Evolutionary conservation across 2,113 vertebrate species (phyloP).

Genomic region (Gulo gulo): DNA sequence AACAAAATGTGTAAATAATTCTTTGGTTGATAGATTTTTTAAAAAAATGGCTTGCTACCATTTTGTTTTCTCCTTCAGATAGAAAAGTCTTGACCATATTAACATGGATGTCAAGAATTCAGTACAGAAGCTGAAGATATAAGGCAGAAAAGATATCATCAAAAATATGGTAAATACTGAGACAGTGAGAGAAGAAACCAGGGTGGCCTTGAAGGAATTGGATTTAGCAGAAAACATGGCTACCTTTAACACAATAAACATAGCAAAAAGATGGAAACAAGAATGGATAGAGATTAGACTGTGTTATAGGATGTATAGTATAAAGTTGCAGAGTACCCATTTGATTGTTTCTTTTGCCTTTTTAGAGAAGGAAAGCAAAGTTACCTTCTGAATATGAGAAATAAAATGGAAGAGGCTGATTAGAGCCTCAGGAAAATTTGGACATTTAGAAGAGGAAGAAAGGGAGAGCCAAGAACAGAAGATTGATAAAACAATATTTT

Average conservation of each 20-base stretch:
- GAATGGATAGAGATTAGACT: background rate
- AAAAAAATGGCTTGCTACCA: background rate
- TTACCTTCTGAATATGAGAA: background rate
- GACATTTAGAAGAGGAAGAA: background rate
- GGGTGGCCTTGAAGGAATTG: background rate
- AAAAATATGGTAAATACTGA: background rate
- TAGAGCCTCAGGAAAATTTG: background rate
- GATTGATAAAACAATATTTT: background rate
- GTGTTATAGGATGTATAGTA: background rate
- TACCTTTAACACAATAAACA: background rate
- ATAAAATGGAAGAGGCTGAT: background rate
- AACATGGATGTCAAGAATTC: background rate
- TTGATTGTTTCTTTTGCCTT: background rate
- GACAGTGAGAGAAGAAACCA: background rate
- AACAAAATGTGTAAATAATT: background rate
- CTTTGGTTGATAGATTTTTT: background rate
- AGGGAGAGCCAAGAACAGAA: background rate
- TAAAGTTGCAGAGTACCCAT: background rate
- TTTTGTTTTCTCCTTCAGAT: background rate
- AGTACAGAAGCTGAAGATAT: background rate
- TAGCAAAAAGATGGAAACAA: background rate
- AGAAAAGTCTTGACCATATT: background rate
- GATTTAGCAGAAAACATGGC: background rate
- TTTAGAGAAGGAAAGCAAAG: background rate
- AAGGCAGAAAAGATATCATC: background rate